Evolutionary conservation across 2,113 vertebrate genomes (phyloP), one percentile per base, ranked within the genome.

Genomic region (Lates calcarifer): DNA sequence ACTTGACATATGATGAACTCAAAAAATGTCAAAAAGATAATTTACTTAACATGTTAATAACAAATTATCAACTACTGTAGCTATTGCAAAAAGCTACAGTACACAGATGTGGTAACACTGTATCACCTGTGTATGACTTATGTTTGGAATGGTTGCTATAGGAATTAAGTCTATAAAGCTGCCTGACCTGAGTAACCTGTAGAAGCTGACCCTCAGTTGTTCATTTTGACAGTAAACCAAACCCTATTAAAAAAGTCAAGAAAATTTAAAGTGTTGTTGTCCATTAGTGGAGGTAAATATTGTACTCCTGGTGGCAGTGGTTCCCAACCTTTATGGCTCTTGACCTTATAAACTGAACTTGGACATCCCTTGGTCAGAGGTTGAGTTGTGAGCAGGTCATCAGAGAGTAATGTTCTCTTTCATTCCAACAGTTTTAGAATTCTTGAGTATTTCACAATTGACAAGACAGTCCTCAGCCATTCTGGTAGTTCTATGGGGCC

Each of bases 131-230:
- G 8, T 24, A 57, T 70, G 80, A 69, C 58, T 68, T 31, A 35
- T 78, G 65, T 77, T 53, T 66, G 35, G 72, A 33, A 77, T 2
- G 41, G 57, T 79, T 77, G 43, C 35, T 61, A 63, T 11, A 61
- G 43, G 22, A 67, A 78, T 64, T 49, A 63, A 60, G 53, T 61
- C 24, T 47, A 4, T 58, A 39, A 31, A 65, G 49, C 39, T 61
- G 60, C 37, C n/a, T 57, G 31, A 60, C 53, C 37, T 37, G 29
- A 29, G 43, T 31, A 73, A 58, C 24, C 43, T 37, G 18, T 6
- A 53, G 33, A 45, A 11, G 11, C 62, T 13, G 62, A 64, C 15
- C 63, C 29, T 45, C 2, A 1, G 10, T 20, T 43, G 37, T 0
- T 15, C 5, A 2, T 22, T 79, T n/a, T 33, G 14, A 29, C 17